Base-by-base conservation (phyloP, 2,113 vertebrate genomes). In the Rhinolophus ferrumequinum region DNA sequence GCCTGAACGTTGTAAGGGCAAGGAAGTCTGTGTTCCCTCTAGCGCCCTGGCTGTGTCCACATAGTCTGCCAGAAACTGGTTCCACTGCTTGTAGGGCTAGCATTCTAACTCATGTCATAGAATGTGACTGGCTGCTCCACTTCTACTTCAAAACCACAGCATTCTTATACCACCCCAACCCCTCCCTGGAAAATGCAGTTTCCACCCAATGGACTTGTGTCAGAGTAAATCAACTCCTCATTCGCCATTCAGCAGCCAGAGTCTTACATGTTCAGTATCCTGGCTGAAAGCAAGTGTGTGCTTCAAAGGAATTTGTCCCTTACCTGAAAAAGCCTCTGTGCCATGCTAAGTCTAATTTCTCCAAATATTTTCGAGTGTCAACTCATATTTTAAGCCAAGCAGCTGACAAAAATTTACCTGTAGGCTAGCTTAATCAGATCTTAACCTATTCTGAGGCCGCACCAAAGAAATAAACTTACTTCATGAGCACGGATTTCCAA, bases 371-470 rank as follows among this genome's bases (percentile, higher is more conserved):
- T 85, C n/a, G 3, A 96, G 52, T 83, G 85, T 89, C 9, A 0
- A 41, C 73, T 97, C 58, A 22, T 94, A 82, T 94, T 96, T 97
- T 96, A 96, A 94, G 81, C 72, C 82, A 80, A 93, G 69, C 77
- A 93, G 67, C 93, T 97, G 95, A 97, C 94, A 96, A 38, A 96
- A 96, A 87, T 90, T 83, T 97, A 97, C 95, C 95, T 97, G 93
- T 76, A 95, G 93, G 91, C 85, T 93, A 75, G 38, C 92, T 96
- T 94, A 96, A 92, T 97, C 95, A 75, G 73, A 97, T 97, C 96
- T 97, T 87, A 93, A 94, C 93, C 73, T 94, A 94, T 82, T 93
- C 64, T 79, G 89, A 91, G 64, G 24, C 77, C 72, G 70, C 54
- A 84, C 95, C 77, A 93, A 97, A 81, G 95, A 93, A 95, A 95